These are phyloP conservation scores for Regulus satrapa DNA, from an alignment of 2,113 vertebrate species.

Conservation along the genomic window DNA sequence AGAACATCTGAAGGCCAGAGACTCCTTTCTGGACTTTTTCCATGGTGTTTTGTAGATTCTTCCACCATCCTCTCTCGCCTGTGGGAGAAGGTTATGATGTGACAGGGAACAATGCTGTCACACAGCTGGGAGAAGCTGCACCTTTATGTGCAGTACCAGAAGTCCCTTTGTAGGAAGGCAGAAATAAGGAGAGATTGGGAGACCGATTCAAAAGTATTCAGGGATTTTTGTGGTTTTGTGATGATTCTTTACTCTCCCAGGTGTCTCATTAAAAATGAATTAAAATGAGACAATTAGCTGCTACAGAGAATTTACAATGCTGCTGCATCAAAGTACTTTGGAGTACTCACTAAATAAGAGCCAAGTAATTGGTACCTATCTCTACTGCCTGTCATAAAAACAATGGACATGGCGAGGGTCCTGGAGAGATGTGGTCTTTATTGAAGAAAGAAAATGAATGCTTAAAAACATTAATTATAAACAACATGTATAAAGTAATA, in stretches of 20 bases:
- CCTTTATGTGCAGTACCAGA: neutral
- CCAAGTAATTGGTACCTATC: neutral
- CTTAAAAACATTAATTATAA: neutral
- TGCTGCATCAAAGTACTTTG: slow-evolving; percentile 20
- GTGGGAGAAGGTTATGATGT: neutral
- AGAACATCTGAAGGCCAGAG: neutral
- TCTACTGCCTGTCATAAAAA: neutral
- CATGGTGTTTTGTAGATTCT: neutral
- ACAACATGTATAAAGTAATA: neutral
- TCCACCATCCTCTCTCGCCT: fast-evolving
- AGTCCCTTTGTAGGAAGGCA: neutral
- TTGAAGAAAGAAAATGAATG: neutral
- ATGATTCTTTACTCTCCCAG: neutral
- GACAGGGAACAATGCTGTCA: neutral
- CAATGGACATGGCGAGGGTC: neutral
- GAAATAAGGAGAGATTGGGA: neutral
- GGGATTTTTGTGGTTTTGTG: neutral
- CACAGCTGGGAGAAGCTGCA: neutral
- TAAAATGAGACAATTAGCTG: slow-evolving; percentile 40
- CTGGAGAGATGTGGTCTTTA: neutral
- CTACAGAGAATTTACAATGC: neutral
- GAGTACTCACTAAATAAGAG: neutral
- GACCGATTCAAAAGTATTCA: neutral
- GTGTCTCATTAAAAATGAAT: slow-evolving; percentile 50
- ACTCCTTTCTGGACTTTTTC: neutral